Conservation (phyloP, 2,888 invertebrate genomes). For the Sminthurinus aureus region DNA sequence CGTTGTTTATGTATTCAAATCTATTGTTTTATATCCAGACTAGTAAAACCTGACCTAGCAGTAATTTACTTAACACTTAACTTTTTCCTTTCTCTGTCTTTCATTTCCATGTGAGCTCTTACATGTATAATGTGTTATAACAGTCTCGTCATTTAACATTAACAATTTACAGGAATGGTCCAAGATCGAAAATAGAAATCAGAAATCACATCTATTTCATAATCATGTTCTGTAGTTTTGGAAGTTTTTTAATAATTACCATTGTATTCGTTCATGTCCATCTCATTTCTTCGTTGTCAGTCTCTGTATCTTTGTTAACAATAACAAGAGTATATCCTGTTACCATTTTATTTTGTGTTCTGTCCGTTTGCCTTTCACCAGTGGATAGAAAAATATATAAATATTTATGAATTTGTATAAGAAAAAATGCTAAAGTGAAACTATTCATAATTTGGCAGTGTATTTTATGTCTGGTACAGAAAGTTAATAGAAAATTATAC, state of each 20-base stretch:
- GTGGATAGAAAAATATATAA: too few relatives aligned
- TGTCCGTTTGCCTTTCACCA: constrained; percentile 5
- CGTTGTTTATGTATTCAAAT: too few relatives aligned
- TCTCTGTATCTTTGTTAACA: neutral
- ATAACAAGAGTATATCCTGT: neutral
- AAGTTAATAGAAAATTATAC: neutral
- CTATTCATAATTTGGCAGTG: neutral
- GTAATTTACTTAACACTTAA: neutral
- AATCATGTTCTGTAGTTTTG: neutral
- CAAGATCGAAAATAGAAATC: too few relatives aligned
- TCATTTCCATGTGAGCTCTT: too few relatives aligned
- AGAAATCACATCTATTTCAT: too few relatives aligned
- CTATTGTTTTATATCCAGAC: too few relatives aligned
- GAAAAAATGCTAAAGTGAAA: neutral
- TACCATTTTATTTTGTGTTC: neutral
- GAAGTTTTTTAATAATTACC: neutral
- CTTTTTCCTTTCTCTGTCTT: neutral
- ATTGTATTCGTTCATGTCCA: neutral
- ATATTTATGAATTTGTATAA: neutral
- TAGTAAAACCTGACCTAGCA: neutral
- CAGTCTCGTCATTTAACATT: too few relatives aligned
- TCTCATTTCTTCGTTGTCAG: neutral
- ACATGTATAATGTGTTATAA: too few relatives aligned
- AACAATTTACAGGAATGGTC: too few relatives aligned
- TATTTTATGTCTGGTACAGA: neutral